Conservation (phyloP, 92 coral and sea anemone species). For the Umimayanthus kanabou region DNA sequence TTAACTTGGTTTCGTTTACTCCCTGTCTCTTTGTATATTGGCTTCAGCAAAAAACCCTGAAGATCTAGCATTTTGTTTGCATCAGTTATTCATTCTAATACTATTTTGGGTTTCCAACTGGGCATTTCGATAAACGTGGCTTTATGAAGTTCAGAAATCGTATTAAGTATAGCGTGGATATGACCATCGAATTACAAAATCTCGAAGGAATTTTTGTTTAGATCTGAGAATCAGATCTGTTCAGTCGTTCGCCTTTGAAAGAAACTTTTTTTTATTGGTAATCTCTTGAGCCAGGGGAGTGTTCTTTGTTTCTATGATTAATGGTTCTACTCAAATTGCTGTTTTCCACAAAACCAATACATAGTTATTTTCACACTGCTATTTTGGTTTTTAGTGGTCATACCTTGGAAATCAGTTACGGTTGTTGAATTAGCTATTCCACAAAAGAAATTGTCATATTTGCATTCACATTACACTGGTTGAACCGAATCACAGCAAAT, state of each 20-base stretch:
- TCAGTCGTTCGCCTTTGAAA: slow-evolving; percentile 4
- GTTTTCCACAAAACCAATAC: slow-evolving; percentile 33
- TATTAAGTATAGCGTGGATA: not conserved
- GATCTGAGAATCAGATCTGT: slow-evolving; percentile 7
- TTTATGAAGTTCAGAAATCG: slow-evolving; percentile 23
- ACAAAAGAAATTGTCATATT: slow-evolving; percentile 17
- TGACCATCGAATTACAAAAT: not conserved
- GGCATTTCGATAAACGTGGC: slow-evolving; percentile 25
- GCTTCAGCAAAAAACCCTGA: slow-evolving; percentile 36
- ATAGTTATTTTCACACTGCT: slow-evolving; percentile 19
- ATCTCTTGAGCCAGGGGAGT: slow-evolving; percentile 34
- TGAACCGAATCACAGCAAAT: slow-evolving; percentile 22
- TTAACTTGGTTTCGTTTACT: not conserved
- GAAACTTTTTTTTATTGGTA: slow-evolving; percentile 5
- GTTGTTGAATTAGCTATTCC: not conserved
- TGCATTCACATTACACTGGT: slow-evolving; percentile 11
- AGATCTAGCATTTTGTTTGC: slow-evolving; percentile 8
- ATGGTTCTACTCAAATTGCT: slow-evolving; percentile 43
- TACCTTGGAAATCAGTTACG: not conserved
- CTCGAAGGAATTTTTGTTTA: not conserved
- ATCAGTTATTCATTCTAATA: slow-evolving; percentile 23
- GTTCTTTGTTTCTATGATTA: slow-evolving; percentile 39
- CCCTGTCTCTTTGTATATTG: slow-evolving; percentile 14
- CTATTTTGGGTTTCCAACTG: slow-evolving; percentile 21
- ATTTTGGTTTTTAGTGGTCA: slow-evolving; percentile 23